These are phyloP conservation scores for Myripristis jacobus DNA, from an alignment of 2,797 vertebrate genomes.

Conservation along the genomic window DNA sequence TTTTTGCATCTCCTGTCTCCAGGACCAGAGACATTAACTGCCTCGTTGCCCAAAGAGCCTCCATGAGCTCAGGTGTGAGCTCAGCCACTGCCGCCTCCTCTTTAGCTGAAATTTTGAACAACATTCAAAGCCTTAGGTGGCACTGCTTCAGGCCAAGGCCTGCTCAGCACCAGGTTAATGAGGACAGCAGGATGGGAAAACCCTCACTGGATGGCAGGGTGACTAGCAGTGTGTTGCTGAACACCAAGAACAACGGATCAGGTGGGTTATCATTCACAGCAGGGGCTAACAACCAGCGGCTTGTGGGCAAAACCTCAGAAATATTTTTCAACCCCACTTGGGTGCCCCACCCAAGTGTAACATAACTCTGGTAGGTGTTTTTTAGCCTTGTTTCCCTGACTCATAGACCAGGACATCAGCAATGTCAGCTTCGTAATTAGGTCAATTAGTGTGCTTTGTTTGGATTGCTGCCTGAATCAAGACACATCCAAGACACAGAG, in stretches of 20 bases:
- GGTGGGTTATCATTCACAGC: constrained; percentile 76
- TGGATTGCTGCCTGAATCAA: too few relatives aligned
- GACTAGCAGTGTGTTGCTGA: constrained; percentile 82
- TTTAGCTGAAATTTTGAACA: constrained; percentile 89
- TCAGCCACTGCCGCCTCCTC: constrained; percentile 66
- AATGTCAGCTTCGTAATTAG: too few relatives aligned
- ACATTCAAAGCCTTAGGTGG: constrained; percentile 92
- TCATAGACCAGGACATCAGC: too few relatives aligned
- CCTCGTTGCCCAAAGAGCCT: constrained; percentile 81
- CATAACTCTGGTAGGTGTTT: too few relatives aligned
- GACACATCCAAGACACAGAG: too few relatives aligned
- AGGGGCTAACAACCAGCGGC: too few relatives aligned
- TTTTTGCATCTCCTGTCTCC: constrained; percentile 81
- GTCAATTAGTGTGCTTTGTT: too few relatives aligned
- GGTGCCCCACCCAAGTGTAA: too few relatives aligned
- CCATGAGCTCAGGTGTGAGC: constrained; percentile 70
- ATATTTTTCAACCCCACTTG: too few relatives aligned
- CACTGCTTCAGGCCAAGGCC: constrained; percentile 91
- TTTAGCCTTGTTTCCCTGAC: too few relatives aligned
- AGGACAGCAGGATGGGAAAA: constrained; percentile 85
- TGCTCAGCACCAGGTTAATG: constrained; percentile 81
- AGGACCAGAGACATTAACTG: constrained; percentile 84
- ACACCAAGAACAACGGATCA: constrained; percentile 86
- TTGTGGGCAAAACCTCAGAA: too few relatives aligned
- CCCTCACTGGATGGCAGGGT: constrained; percentile 83